phyloP scores from a whole-genome alignment of 2,888 invertebrate species.

The Melanophora roralis region DNA sequence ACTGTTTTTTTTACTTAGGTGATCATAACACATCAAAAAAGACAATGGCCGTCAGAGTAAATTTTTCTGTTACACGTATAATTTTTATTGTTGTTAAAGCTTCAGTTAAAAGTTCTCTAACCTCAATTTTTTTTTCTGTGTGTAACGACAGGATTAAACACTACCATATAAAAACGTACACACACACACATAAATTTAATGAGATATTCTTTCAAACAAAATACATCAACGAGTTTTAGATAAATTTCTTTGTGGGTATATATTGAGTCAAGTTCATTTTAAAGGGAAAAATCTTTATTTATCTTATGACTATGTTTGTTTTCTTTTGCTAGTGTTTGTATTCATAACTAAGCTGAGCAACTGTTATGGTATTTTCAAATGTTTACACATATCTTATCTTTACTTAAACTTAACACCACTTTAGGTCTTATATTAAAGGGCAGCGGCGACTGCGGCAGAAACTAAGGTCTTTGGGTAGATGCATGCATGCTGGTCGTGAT shows the following conservation, averaged over 20 bases:
- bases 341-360: slow-evolving; percentile 52
- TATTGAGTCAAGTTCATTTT: slow-evolving; percentile 49
- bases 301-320: slow-evolving; percentile 33
- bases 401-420: slow-evolving; percentile 61
- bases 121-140: too few species aligned
- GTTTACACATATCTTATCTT: slow-evolving; percentile 59
- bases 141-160: too few species aligned
- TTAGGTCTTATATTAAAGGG: slow-evolving; percentile 51
- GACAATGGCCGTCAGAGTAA: too few species aligned
- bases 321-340: slow-evolving; percentile 27
- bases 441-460: slow-evolving; percentile 16
- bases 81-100: too few species aligned
- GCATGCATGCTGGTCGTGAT: too few species aligned
- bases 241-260: slow-evolving; percentile 17
- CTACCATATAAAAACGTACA: neutral
- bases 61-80: too few species aligned
- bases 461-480: too few species aligned
- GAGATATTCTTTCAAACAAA: neutral
- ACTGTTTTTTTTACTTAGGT: too few species aligned
- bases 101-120: too few species aligned
- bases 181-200: neutral
- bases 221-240: neutral
- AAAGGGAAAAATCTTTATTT: slow-evolving; percentile 34
- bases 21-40: too few species aligned
- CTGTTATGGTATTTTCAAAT: slow-evolving; percentile 59